Conservation (phyloP, 2,113 vertebrate species). For the Chaetodon trifascialis region DNA sequence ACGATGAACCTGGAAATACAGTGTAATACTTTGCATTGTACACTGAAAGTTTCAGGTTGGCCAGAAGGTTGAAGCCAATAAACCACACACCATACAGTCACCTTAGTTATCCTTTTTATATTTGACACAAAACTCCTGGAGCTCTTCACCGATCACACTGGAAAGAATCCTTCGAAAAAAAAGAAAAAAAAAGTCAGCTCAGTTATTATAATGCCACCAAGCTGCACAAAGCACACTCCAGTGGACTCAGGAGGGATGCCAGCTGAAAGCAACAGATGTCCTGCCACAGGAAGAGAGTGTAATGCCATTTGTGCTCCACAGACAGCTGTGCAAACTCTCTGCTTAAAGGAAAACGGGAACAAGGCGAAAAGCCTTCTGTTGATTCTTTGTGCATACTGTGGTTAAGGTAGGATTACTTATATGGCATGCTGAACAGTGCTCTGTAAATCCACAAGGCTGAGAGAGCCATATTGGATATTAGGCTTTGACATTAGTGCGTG, state of each 20-base stretch:
- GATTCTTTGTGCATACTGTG: slow-evolving; percentile 26
- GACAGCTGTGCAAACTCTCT: slow-evolving; percentile 73
- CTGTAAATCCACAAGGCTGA: neutral
- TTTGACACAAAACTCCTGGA: neutral
- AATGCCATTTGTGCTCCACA: slow-evolving; percentile 59
- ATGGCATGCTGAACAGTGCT: slow-evolving; percentile 37
- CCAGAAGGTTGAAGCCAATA: neutral
- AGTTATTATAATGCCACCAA: slow-evolving; percentile 35
- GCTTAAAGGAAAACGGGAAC: slow-evolving; percentile 49
- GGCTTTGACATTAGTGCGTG: neutral
- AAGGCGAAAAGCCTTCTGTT: slow-evolving; percentile 45
- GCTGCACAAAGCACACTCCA: slow-evolving; percentile 45
- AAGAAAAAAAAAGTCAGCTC: slow-evolving; percentile 16
- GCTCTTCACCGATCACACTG: slow-evolving; percentile 1
- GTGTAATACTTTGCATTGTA: neutral
- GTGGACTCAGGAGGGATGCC: slow-evolving; percentile 34
- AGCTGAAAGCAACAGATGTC: slow-evolving; percentile 75
- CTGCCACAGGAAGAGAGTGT: slow-evolving; percentile 57
- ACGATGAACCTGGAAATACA: neutral
- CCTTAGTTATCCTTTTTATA: neutral
- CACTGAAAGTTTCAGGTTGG: neutral
- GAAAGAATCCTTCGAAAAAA: neutral
- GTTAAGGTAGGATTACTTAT: slow-evolving; percentile 52
- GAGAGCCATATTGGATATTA: neutral
- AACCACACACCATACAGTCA: neutral